Conservation (phyloP, 2,888 invertebrate species). For the Limulus polyphemus region DNA sequence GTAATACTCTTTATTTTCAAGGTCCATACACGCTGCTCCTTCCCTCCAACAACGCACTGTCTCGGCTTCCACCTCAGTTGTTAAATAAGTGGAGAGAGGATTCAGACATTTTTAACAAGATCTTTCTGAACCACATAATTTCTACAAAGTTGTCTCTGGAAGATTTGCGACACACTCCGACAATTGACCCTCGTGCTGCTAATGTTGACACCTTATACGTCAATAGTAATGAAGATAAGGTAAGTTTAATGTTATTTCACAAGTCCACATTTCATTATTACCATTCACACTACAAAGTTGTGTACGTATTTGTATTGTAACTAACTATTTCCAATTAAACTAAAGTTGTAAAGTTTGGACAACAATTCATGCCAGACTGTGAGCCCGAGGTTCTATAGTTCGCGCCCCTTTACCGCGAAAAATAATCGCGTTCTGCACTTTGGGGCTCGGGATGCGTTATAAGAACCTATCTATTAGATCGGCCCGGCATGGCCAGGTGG, state of each 20-base stretch:
- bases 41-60: conserved; percentile 26
- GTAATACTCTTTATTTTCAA: conserved; percentile 1
- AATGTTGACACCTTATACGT: conserved; percentile 12
- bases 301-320: too few relatives aligned
- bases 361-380: too few relatives aligned
- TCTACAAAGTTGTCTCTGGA: conserved; percentile 16
- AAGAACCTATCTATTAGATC: too few relatives aligned
- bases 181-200: conserved; percentile 8
- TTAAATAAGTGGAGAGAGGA: conserved; percentile 22
- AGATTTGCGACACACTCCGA: conserved; percentile 14
- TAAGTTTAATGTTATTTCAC: not conserved
- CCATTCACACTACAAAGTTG: too few relatives aligned
- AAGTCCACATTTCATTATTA: too few relatives aligned
- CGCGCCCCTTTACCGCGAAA: too few relatives aligned
- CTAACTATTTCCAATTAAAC: too few relatives aligned
- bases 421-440: too few relatives aligned
- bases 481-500: too few relatives aligned
- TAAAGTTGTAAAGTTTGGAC: too few relatives aligned
- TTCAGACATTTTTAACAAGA: conserved; percentile 12
- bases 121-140: conserved; percentile 23
- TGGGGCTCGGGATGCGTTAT: too few relatives aligned
- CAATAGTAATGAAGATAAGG: conserved; percentile 16
- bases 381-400: too few relatives aligned
- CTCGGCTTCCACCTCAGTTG: conserved; percentile 22
- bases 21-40: conserved; percentile 25